Percentiles rank a stretch among this genome's conserved stretches.
These are phyloP conservation scores for Aphrophora alni DNA, from an alignment of 2,888 invertebrate genomes.

Conservation along the genomic window DNA sequence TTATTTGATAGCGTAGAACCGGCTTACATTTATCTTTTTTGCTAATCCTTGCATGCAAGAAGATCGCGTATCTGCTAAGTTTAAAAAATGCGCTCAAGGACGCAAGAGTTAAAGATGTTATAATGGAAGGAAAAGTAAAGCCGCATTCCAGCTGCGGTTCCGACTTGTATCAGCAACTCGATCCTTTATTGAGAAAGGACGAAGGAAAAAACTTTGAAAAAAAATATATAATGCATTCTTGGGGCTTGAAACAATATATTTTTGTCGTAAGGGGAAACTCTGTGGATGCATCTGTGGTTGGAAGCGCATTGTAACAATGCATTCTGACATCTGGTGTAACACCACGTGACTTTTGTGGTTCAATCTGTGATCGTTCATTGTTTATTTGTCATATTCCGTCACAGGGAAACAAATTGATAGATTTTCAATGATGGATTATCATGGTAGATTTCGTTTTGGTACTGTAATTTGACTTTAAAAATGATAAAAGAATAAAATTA, in stretches of 20 bases:
- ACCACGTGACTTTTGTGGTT: background rate
- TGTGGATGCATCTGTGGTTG: background rate
- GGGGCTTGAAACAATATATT: slow-evolving; percentile 9
- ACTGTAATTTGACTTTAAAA: too few species aligned
- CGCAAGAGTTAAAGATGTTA: background rate
- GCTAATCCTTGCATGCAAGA: background rate
- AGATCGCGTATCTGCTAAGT: background rate
- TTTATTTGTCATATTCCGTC: background rate
- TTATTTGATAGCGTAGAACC: background rate
- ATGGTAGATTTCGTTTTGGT: too few species aligned
- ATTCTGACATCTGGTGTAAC: background rate
- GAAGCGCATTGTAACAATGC: background rate
- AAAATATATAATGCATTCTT: background rate
- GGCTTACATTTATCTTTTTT: background rate
- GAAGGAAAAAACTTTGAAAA: background rate
- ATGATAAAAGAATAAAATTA: too few species aligned
- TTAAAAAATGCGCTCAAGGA: background rate
- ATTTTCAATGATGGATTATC: too few species aligned
- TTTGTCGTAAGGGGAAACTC: background rate
- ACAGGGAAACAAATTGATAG: background rate
- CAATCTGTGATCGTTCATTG: background rate
- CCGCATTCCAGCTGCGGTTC: background rate
- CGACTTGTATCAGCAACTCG: background rate
- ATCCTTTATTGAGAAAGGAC: background rate
- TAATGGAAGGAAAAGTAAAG: background rate